Evolutionary conservation across 1,140 invertebrate species (phyloP), one percentile per base, ranked within the genome.

Genomic region (Lethrus apterus): DNA sequence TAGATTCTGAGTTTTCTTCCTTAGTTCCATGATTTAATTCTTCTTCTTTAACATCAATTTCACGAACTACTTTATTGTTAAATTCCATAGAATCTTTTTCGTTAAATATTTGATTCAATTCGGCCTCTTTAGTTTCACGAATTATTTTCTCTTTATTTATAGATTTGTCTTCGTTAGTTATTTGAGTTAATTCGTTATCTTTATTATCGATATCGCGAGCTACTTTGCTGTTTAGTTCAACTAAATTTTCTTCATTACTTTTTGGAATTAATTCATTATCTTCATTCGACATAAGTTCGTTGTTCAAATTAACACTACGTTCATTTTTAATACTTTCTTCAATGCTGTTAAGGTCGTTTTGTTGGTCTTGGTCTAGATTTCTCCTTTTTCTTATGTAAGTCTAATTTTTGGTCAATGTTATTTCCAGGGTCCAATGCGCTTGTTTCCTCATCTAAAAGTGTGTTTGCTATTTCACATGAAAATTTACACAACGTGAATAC

Each of bases 391-490:
- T 44, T 1, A 59, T 52, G 32, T 60, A 47, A 19, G 55, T 45
- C 47, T 10, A 55, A 42, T 32, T 52, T 49, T 24, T 51, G 41
- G 4, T 55, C 57, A 2, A 29, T 30, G 36, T 54, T 47, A 8
- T 51, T n/a, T 2, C 44, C 34, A 0, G 59, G 57, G 44, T 63
- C 52, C 7, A 65, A 33, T 17, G 57, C 48, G 5, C 48, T 50
- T 15, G 49, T 58, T 48, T 63, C 60, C 40, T 55, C 51, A 15
- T 60, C 52, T 15, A 60, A 13, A 24, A 65, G 33, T 18, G 23
- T 59, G 21, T 49, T 57, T 1, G 49, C 20, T 2, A 50, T 45
- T 8, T 56, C 46, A 10, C 57, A 44, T 38, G n/a, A n/a, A n/a
- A n/a, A n/a, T n/a, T n/a, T n/a, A n/a, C n/a, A n/a, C n/a, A n/a